phyloP scores from a whole-genome alignment of 2,113 vertebrate genomes.

The Poicephalus meyeri region DNA sequence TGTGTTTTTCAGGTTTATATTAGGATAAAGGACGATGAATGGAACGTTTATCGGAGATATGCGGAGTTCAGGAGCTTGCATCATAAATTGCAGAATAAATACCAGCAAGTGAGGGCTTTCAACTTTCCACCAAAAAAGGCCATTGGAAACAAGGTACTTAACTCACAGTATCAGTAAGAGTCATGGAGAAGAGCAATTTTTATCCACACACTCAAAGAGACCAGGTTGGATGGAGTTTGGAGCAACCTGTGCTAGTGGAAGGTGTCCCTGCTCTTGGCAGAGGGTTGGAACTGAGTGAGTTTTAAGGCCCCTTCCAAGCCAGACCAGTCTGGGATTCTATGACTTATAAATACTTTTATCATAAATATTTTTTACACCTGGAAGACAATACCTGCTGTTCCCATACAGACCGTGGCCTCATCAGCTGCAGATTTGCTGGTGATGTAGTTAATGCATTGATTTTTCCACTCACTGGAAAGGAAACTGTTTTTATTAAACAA shows the following conservation, averaged over 20 bases:
- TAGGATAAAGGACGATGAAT: conserved; percentile 96
- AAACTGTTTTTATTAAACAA: background rate
- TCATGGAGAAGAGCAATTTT: background rate
- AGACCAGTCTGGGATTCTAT: background rate
- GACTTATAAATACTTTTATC: background rate
- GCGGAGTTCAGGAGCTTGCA: conserved; percentile 92
- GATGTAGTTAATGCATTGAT: background rate
- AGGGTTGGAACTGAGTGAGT: background rate
- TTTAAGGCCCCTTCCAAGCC: background rate
- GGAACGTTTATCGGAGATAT: conserved; percentile 97
- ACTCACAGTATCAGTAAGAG: background rate
- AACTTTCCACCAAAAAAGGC: conserved; percentile 97
- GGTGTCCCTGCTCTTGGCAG: background rate
- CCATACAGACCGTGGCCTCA: background rate
- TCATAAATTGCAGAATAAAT: conserved; percentile 85
- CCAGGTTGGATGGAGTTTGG: background rate
- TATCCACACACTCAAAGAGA: background rate
- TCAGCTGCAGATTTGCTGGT: background rate
- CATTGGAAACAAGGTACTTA: conserved; percentile 94
- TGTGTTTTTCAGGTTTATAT: conserved; percentile 87
- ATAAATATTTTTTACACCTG: background rate
- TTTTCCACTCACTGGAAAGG: background rate
- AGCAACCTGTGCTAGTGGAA: background rate
- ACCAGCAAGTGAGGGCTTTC: conserved; percentile 89
- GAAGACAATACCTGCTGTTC: background rate